A percentile compares a stretch with the other conserved stretches of the same genome.
Evolutionary conservation across 2,797 vertebrate genomes (phyloP).

Genomic region (Pseudochromis fuscus): DNA sequence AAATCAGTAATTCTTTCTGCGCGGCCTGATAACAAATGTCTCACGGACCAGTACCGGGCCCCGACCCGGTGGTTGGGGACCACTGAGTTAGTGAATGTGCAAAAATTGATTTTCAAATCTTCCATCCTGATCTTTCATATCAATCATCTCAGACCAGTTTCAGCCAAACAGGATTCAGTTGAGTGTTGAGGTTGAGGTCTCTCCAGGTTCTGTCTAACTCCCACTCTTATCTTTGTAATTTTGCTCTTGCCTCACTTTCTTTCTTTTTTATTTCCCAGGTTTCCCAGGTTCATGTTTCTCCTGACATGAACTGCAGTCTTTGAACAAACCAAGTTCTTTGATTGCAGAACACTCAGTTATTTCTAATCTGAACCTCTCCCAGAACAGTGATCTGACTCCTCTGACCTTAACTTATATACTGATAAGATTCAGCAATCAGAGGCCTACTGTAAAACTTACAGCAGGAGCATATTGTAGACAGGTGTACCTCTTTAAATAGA

Average conservation of each 20-base stretch:
- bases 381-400: slow-evolving; percentile 44
- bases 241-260: slow-evolving; percentile 20
- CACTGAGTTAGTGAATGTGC: background rate
- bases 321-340: slow-evolving; percentile 50
- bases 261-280: too few species aligned
- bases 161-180: background rate
- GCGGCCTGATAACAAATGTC: too few species aligned
- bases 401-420: slow-evolving; percentile 44
- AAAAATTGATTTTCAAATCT: slow-evolving; percentile 21
- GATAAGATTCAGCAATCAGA: slow-evolving; percentile 36
- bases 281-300: slow-evolving; percentile 35
- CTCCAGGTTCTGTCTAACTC: slow-evolving; percentile 1
- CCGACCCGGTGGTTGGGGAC: too few species aligned
- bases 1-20: too few species aligned
- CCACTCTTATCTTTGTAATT: slow-evolving; percentile 36
- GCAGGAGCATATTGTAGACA: background rate
- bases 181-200: background rate
- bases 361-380: slow-evolving; percentile 43
- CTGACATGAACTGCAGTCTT: slow-evolving; percentile 20
- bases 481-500: slow-evolving; percentile 24
- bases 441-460: slow-evolving; percentile 19
- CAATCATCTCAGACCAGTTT: slow-evolving; percentile 10
- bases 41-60: too few species aligned
- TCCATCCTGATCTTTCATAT: slow-evolving; percentile 31
- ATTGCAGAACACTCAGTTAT: slow-evolving; percentile 35